These are phyloP conservation scores for Procavia capensis DNA, from an alignment of 2,113 vertebrate genomes.

Conservation along the genomic window DNA sequence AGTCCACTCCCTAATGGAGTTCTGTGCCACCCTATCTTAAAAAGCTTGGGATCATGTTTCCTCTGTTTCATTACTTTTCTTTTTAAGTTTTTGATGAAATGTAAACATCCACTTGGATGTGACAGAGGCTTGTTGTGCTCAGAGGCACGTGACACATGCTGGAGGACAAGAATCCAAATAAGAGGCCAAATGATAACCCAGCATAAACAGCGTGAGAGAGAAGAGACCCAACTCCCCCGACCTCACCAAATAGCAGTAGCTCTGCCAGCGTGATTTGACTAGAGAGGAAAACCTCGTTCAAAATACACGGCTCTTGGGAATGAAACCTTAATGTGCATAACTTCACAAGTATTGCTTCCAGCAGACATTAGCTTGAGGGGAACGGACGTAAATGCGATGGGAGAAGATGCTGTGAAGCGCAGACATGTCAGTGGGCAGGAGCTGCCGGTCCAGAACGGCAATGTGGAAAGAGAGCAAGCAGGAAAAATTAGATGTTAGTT, in stretches of 20 bases:
- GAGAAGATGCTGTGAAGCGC: slow-evolving; percentile 48
- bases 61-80: slow-evolving; percentile 65
- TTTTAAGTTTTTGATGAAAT: slow-evolving; percentile 39
- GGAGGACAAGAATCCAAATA: slow-evolving; percentile 39
- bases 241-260: slow-evolving; percentile 53
- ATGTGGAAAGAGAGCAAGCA: slow-evolving; percentile 24
- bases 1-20: slow-evolving; percentile 61
- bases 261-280: slow-evolving; percentile 57
- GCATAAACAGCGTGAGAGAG: slow-evolving; percentile 58
- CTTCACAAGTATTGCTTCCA: slow-evolving; percentile 68
- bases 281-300: slow-evolving; percentile 77
- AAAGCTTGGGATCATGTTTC: slow-evolving; percentile 35
- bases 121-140: neutral
- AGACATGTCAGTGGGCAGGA: slow-evolving; percentile 43
- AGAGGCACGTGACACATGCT: slow-evolving; percentile 3
- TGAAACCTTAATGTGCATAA: slow-evolving; percentile 64
- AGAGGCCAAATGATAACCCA: slow-evolving; percentile 67
- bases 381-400: neutral
- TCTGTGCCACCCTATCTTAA: neutral
- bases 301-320: slow-evolving; percentile 71
- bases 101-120: slow-evolving; percentile 49
- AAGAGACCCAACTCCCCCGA: slow-evolving; percentile 60
- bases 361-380: slow-evolving; percentile 44
- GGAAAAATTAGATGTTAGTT: slow-evolving; percentile 52
- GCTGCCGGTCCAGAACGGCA: neutral